Conservation (phyloP, 2,888 invertebrate genomes). For the Thymelicus lineola region DNA sequence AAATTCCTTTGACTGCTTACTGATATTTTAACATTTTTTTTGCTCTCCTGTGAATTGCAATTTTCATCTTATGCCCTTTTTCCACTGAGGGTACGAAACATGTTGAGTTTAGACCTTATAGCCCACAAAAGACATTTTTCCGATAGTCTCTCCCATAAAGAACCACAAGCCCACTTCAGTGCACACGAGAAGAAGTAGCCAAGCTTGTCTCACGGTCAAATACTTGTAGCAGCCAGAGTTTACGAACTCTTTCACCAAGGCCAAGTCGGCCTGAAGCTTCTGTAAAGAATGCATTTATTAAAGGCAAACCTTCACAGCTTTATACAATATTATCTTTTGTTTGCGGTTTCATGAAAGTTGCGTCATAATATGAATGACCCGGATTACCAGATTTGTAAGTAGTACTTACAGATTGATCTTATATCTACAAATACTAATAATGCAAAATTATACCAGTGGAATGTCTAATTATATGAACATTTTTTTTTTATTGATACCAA, state of each 20-base stretch:
- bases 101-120: constrained; percentile 63
- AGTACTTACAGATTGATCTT: too few species aligned
- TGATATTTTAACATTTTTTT: too few species aligned
- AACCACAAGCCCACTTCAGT: constrained; percentile 70
- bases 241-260: constrained; percentile 57
- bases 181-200: constrained; percentile 64
- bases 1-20: too few species aligned
- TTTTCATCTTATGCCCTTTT: too few species aligned
- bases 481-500: too few species aligned
- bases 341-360: neutral
- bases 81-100: too few species aligned
- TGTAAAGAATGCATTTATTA: constrained; percentile 45
- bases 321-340: neutral
- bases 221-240: constrained; percentile 55
- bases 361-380: too few species aligned
- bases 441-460: too few species aligned
- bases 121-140: constrained; percentile 71
- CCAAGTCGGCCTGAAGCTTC: constrained; percentile 59
- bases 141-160: constrained; percentile 72
- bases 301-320: neutral
- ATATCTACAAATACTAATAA: too few species aligned
- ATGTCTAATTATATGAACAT: too few species aligned
- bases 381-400: too few species aligned
- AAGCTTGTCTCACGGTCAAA: constrained; percentile 69
- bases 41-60: too few species aligned